Conservation (phyloP, 2,888 invertebrate genomes). For the Alloscopus bannaensis region DNA sequence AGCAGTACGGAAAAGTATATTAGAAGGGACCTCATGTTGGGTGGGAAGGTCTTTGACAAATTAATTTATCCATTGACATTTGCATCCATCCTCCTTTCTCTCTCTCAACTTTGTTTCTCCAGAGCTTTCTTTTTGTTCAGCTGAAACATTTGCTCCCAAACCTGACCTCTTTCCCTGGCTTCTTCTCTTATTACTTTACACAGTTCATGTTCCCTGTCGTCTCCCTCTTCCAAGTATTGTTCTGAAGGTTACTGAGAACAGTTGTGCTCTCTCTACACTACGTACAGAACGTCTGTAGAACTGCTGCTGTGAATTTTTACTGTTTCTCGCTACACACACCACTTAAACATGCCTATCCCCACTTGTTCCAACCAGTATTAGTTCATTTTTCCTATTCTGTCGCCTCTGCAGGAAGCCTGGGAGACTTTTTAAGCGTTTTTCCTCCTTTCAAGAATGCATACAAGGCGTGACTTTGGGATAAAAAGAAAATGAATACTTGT, state of each 20-base stretch:
- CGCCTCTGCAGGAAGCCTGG: constrained; percentile 47
- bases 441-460: no score
- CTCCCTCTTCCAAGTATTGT: no score
- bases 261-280: neutral
- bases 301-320: constrained; percentile 6
- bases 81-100: constrained; percentile 46
- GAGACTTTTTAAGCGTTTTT: constrained; percentile 12
- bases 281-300: neutral
- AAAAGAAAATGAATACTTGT: constrained; percentile 29
- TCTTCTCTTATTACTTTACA: neutral
- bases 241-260: neutral
- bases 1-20: constrained; percentile 5
- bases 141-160: neutral
- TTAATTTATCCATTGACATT: constrained; percentile 72
- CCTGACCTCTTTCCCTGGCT: neutral
- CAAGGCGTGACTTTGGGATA: no score
- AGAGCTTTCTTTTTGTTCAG: constrained; percentile 19
- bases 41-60: constrained; percentile 68
- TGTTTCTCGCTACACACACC: no score
- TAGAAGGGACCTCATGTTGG: constrained; percentile 52
- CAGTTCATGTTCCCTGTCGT: neutral
- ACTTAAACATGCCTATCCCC: neutral
- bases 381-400: constrained; percentile 35
- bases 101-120: constrained; percentile 14
- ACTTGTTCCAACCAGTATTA: constrained; percentile 5